Base-by-base conservation (phyloP, 2,888 invertebrate genomes). In the Nebria brevicollis region DNA sequence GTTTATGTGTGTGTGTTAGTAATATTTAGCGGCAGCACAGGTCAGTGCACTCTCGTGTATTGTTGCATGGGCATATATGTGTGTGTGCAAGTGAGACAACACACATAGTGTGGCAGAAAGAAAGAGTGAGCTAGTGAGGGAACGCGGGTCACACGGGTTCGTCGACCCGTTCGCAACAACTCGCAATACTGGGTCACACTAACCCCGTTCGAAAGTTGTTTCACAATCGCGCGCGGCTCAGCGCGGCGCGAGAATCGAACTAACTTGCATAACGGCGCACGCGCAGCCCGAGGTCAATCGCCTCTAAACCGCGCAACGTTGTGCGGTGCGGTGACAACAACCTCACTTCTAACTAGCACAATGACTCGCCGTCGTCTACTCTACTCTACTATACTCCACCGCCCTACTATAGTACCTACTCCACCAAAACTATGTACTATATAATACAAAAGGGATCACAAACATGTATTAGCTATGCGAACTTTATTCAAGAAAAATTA, bases 171-270 rank as follows among this genome's bases (percentile, higher is more conserved):
- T 80, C 80, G 80, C 80, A 41, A 80, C 75, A 80, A 82, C 75
- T 80, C 80, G 80, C 80, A 65, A 80, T 80, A 80, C 80, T 80
- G 80, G 80, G 80, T 80, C 81, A 77, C 77, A 77, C 81, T 81
- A 81, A 81, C 81, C 81, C 81, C 81, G 86, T 87, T 87, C 85
- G 87, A 87, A 87, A 87, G 87, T 87, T 86, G 85, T 84, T 85
- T 77, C 79, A 82, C 82, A 78, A 76, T 68, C 72, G 82, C 77
- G 79, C 78, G 77, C 77, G 76, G 76, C 20, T 8, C 54, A 8
- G 54, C 4, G 54, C 54, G 54, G 54, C 54, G 8, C 54, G 54
- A 8, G 54, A 54, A 54, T 54, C 54, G 54, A 54, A 54, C 54
- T 54, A 72, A 83, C 85, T 88, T 87, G 87, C 87, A 86, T 87